Evolutionary conservation across 2,888 invertebrate species (phyloP), one percentile per base, ranked within the genome.

Genomic region (Notocelia uddmanniana): DNA sequence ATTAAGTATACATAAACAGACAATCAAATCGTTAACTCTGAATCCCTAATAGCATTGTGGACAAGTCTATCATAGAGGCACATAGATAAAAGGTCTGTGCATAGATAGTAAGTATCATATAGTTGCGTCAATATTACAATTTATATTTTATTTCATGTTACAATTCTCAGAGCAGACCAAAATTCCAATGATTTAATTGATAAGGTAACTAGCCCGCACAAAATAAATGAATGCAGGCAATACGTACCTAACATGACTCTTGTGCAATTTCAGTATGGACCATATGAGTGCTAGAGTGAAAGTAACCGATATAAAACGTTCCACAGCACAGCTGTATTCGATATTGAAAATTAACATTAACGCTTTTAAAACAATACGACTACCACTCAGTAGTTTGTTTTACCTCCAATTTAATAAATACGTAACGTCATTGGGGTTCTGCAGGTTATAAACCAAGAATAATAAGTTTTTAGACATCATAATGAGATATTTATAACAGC

Each of bases 181-280:
- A 52, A 63, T 15, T 11, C 15, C 2, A 50, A 34, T 63, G n/a
- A 26, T 50, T 50, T 48, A 63, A 8, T 45, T 50, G 50, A 63
- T 63, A 63, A 31, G 31, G 21, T 31, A 50, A 26, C 18, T 19
- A 19, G 45, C 31, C 26, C 34, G 21, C 15, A 50, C 26, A 23
- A 50, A 64, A 31, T 57, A 45, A 23, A 23, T 37, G 6, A 68
- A 58, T 59, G 58, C 59, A 41, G 23, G 59, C 41, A 59, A 45
- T 45, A 10, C 41, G 54, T 37, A 64, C 60, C 71, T 73, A 73
- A 73, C 73, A 71, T 73, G 68, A 60, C 57, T 74, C 74, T 78
- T 80, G 74, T 68, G 80, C 78, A 80, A 80, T 76, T 68, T 66
- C 73, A 57, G 66, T 64, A 75, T 68, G 75, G 74, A 31, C 50